A percentile compares a stretch with the other conserved stretches of the same genome.
These are phyloP conservation scores for Dicycla oo DNA, from an alignment of 2,888 invertebrate species.

Conservation along the genomic window DNA sequence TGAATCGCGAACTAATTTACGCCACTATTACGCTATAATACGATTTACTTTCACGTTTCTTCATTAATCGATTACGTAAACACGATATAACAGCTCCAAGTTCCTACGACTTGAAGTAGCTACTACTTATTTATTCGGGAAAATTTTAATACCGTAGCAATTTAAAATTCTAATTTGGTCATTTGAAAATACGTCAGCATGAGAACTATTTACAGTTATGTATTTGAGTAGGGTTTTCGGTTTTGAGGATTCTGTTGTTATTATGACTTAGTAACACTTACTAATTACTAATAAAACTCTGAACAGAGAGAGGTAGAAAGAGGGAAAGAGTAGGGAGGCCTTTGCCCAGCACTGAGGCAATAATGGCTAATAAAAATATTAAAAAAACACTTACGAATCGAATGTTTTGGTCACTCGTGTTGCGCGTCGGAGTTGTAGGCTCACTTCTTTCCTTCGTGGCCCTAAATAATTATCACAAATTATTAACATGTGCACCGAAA, in stretches of 20 bases:
- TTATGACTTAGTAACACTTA: slow-evolving; percentile 47
- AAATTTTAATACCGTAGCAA: slow-evolving; percentile 50
- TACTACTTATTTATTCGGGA: slow-evolving; percentile 35
- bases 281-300: no score
- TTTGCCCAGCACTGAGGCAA: no score
- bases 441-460: slow-evolving; percentile 59
- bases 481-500: neutral
- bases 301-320: no score
- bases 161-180: slow-evolving; percentile 37
- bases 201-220: slow-evolving; percentile 1
- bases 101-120: slow-evolving; percentile 16
- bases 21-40: slow-evolving; percentile 15
- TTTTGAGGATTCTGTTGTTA: neutral
- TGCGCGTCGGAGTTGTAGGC: slow-evolving; percentile 53
- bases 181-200: slow-evolving; percentile 16
- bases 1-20: slow-evolving; percentile 31
- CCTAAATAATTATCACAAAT: slow-evolving; percentile 41
- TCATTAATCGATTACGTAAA: slow-evolving; percentile 33
- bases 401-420: slow-evolving; percentile 60
- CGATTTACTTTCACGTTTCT: slow-evolving; percentile 29
- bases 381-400: slow-evolving; percentile 70
- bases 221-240: neutral
- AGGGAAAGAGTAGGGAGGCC: no score
- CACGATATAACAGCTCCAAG: slow-evolving; percentile 27
- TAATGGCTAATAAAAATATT: no score